Evolutionary conservation across 1,140 invertebrate species (phyloP), one percentile per base, ranked within the genome.

Genomic region (Fopius arisanus): DNA sequence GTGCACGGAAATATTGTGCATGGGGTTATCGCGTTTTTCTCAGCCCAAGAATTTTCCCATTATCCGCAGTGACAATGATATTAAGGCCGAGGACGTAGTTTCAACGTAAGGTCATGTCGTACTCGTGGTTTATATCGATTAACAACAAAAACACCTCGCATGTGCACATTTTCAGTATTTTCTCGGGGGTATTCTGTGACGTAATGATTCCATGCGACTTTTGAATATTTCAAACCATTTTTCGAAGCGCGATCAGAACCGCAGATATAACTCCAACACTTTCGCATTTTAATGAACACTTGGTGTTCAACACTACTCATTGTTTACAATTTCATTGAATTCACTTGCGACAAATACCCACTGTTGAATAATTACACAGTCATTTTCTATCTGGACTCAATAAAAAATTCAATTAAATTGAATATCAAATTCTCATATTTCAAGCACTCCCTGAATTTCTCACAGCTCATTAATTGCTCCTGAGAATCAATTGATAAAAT

Each of bases 91-190:
- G 54, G 54, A 59, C 54, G 54, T 26, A 14, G 54, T 59, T 26
- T 23, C 14, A 26, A 26, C 54, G 23, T 59, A 26, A 67, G 23
- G 23, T 67, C 66, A 67, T 41, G 5, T 14, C 3, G 66, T 67
- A 59, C 37, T 67, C 31, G 14, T 67, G 26, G 33, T 43, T 67
- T 67, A 21, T 67, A 67, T 67, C 66, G 66, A 67, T 37, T 67
- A 48, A 48, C 43, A 48, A 48, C 66, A 43, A 41, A 41, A 67
- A 43, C 41, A 12, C 5, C 23, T 9, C 0, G 26, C 28, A 66
- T 66, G 63, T 16, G 33, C 9, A 33, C 31, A 33, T 33, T 33
- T 33, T 4, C 31, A 33, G 31, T 33, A 33, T 33, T 33, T 33
- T 33, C 31, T 33, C 31, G 31, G 31, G 31, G 31, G 10, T 43